Evolutionary conservation across 92 coral and sea anemone species (phyloP).

Genomic region (Zoanthus solanderi): DNA sequence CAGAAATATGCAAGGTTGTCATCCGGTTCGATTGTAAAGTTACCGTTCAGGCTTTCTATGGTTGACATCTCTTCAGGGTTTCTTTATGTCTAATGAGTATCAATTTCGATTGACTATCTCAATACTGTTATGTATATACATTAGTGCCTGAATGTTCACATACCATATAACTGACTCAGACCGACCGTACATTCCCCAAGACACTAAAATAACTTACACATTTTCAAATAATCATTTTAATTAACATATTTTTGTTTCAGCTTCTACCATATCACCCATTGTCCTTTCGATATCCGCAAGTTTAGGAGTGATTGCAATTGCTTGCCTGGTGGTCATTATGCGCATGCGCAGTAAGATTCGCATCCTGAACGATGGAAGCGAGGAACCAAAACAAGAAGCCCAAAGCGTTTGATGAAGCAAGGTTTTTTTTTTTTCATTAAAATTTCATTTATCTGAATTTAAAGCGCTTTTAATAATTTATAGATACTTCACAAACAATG

Average conservation of each 20-base stretch:
- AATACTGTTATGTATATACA: no score
- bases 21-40: no score
- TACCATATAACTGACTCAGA: no score
- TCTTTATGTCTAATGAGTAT: no score
- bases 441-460: conserved; percentile 6
- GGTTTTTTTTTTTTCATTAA: conserved; percentile 13
- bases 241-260: neutral
- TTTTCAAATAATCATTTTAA: neutral
- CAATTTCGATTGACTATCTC: no score
- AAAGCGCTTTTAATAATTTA: conserved; percentile 17
- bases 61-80: no score
- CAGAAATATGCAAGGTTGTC: no score
- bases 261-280: conserved; percentile 23
- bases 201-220: neutral
- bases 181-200: no score
- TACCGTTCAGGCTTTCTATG: no score
- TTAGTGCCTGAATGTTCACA: no score
- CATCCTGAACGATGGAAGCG: neutral
- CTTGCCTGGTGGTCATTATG: conserved; percentile 23
- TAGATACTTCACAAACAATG: neutral
- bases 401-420: conserved; percentile 7
- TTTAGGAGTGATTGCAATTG: conserved; percentile 18
- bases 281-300: conserved; percentile 19
- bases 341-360: conserved; percentile 39
- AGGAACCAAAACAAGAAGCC: conserved; percentile 3